A percentile compares a stretch with the other conserved stretches of the same genome.
phyloP scores from a whole-genome alignment of 2,113 vertebrate genomes.

The Dasyprocta punctata region DNA sequence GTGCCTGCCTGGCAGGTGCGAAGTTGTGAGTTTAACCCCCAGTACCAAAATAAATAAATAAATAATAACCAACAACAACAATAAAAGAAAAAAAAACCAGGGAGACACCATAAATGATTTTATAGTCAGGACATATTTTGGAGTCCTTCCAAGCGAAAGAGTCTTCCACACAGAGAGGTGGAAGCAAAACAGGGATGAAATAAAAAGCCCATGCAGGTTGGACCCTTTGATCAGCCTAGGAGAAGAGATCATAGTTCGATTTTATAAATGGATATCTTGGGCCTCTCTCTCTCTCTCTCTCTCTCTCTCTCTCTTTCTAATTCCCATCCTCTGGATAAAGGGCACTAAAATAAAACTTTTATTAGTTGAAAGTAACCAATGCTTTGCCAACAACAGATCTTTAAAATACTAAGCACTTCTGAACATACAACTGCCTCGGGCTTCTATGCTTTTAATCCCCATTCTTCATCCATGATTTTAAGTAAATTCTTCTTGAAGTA shows the following conservation, averaged over 20 bases:
- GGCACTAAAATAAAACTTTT: background rate
- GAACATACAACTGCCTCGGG: background rate
- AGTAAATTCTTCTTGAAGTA: background rate
- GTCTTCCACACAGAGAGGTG: background rate
- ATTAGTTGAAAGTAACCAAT: background rate
- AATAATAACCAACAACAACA: too few species aligned
- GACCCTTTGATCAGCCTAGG: background rate
- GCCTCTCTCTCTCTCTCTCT: background rate
- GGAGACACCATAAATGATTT: background rate
- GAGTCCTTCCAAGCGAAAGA: background rate
- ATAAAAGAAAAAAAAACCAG: too few species aligned
- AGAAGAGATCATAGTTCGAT: background rate
- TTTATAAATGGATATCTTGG: background rate
- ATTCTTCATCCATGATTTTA: background rate
- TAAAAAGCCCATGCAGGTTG: background rate
- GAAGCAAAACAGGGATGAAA: background rate
- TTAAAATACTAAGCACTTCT: slow-evolving; percentile 11
- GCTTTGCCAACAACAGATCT: background rate
- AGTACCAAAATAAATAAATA: too few species aligned
- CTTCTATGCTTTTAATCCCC: background rate
- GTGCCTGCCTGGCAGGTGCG: too few species aligned
- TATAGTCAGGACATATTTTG: background rate
- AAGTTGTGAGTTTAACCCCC: too few species aligned
- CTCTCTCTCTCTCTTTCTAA: background rate
- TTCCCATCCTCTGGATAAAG: background rate